phyloP scores from a whole-genome alignment of 2,797 vertebrate genomes.

The Nothura maculosa region DNA sequence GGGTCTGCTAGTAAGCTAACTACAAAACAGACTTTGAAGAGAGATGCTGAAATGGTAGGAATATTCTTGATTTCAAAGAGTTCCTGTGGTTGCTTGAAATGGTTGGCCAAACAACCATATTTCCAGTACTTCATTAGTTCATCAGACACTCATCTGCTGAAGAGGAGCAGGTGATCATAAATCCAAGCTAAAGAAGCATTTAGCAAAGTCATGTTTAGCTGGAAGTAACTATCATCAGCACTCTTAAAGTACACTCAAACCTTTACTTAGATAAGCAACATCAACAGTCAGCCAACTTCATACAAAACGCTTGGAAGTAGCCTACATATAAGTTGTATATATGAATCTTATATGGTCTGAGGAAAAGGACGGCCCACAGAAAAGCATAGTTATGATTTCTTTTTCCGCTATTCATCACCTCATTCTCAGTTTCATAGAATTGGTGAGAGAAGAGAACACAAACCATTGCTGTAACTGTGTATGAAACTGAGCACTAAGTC shows the following conservation, averaged over 20 bases:
- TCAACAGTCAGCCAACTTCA: neutral
- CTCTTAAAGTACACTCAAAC: neutral
- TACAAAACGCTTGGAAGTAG: neutral
- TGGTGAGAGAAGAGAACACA: neutral
- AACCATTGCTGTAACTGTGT: neutral
- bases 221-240: fast-evolving
- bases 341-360: neutral
- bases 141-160: neutral
- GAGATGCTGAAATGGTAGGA: neutral
- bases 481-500: neutral
- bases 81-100: neutral
- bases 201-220: neutral
- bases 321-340: neutral
- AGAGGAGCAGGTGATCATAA: neutral
- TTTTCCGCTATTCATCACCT: neutral
- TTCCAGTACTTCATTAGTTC: neutral
- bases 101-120: neutral
- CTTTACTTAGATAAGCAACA: neutral
- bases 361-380: neutral
- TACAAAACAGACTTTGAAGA: neutral
- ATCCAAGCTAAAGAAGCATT: neutral
- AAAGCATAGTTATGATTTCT: neutral
- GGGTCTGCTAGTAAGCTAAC: neutral
- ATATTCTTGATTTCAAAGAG: neutral
- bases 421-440: neutral